Evolutionary conservation across 2,797 vertebrate species (phyloP), one percentile per base, ranked within the genome.

Genomic region (Eptatretus atami): DNA sequence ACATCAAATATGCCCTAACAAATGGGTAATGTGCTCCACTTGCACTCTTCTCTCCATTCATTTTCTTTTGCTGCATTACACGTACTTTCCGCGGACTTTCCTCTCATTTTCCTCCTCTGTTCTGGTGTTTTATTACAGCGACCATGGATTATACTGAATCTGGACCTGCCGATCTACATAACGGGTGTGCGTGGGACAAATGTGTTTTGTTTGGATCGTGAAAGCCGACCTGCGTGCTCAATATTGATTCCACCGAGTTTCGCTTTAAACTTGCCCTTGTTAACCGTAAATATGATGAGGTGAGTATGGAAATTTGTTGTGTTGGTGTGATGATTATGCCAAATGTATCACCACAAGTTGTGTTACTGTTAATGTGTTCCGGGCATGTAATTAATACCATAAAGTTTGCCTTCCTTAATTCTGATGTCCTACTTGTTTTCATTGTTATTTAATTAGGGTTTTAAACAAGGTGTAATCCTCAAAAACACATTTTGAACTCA

Each of bases 1-100:
- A 95, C 81, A 96, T 96, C 80, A 96, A 96, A 90, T 96, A 96
- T 0, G 87, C 88, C 83, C 19, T 94, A 68, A 90, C 81, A 67
- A 87, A 85, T 0, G 88, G 88, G 88, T 95, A 77, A 66, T 71
- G 57, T 6, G 15, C n/a, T 53, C 14, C 52, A 52, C 60, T 52
- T 10, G 11, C 53, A 31, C n/a, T 15, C 12, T 54, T 19, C 63
- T 31, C 54, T 63, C 19, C 64, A 64, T 24, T 11, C 11, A 15
- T 19, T 53, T 53, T 6, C 14, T n/a, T 52, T 13, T 25, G 25
- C 24, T 8, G 13, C 3, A 9, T 52, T 65, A n/a, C 12, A 52
- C 53, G 52, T 24, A 11, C 31, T 25, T 15, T 54, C 65, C 60
- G 13, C 15, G 11, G 12, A n/a, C 24, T 13, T 53, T 12, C 63